Evolutionary conservation across 2,888 invertebrate species (phyloP).

Genomic region (Ophonus ardosiacus): DNA sequence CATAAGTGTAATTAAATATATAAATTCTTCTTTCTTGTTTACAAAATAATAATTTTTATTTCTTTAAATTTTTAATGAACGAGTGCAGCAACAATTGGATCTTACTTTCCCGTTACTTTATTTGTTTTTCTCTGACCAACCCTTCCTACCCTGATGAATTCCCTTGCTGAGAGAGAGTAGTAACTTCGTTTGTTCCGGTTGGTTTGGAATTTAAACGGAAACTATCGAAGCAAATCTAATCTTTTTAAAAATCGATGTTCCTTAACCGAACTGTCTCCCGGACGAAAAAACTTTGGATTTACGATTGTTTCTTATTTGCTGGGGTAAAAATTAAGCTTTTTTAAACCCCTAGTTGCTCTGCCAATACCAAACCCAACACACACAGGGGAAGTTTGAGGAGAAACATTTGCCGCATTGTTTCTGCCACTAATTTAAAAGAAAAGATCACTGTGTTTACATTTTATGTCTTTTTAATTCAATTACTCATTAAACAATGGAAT

Average conservation of each 20-base stretch:
- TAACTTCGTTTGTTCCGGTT: conserved; percentile 27
- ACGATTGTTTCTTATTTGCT: conserved; percentile 61
- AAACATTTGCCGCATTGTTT: background rate
- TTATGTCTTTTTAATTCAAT: too few species aligned
- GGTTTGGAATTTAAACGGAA: conserved; percentile 50
- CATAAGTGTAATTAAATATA: too few species aligned
- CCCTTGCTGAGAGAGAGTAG: background rate
- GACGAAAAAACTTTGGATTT: conserved; percentile 59
- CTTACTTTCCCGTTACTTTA: background rate
- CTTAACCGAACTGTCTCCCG: conserved; percentile 55
- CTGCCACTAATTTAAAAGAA: background rate
- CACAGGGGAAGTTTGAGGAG: background rate
- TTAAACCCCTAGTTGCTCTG: conserved; percentile 55
- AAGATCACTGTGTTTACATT: background rate
- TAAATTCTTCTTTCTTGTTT: too few species aligned
- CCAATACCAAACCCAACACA: conserved; percentile 40
- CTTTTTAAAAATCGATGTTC: conserved; percentile 60
- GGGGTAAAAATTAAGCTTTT: conserved; percentile 62
- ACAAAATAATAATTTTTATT: too few species aligned
- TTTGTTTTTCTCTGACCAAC: conserved; percentile 9
- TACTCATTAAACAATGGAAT: too few species aligned
- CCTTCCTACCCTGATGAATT: conserved; percentile 5
- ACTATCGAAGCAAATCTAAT: conserved; percentile 59
- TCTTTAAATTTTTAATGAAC: too few species aligned
- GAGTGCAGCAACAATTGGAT: too few species aligned